Percentiles rank a stretch among this genome's conserved stretches.
phyloP scores from a whole-genome alignment of 2,888 invertebrate genomes.

The Acrobasis repandana region DNA sequence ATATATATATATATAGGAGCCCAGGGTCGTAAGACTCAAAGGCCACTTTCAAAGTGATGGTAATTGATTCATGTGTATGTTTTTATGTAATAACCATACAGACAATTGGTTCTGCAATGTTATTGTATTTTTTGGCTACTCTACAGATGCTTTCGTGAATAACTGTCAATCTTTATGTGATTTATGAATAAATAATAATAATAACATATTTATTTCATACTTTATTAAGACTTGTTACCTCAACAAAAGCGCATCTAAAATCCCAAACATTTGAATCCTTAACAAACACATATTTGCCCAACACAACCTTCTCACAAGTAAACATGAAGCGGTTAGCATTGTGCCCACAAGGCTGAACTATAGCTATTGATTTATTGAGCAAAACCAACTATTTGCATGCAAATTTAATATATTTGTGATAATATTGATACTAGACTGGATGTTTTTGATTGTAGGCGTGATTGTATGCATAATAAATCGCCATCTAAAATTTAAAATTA shows the following conservation, averaged over 20 bases:
- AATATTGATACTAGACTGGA: background rate
- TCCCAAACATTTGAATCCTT: background rate
- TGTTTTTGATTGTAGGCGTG: background rate
- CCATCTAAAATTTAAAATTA: background rate
- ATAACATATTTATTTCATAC: no score
- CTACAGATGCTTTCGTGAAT: no score
- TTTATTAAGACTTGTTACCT: no score
- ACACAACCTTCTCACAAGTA: constrained; percentile 1
- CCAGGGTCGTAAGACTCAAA: no score
- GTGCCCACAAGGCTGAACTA: constrained; percentile 16
- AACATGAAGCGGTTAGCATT: constrained; percentile 31
- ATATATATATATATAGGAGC: no score
- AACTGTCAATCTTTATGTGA: no score
- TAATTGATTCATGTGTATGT: no score
- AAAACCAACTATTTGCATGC: constrained; percentile 13
- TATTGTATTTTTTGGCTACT: no score
- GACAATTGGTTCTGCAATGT: no score
- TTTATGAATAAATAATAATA: no score
- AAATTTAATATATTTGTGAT: constrained; percentile 4
- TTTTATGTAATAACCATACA: no score
- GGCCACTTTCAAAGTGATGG: no score
- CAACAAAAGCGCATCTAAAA: background rate
- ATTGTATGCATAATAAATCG: background rate
- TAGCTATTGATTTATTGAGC: constrained; percentile 14
- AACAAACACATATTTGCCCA: background rate